A percentile compares a stretch with the other conserved stretches of the same genome.
Evolutionary conservation across 2,888 invertebrate species (phyloP).

Genomic region (Cosmia trapezina): DNA sequence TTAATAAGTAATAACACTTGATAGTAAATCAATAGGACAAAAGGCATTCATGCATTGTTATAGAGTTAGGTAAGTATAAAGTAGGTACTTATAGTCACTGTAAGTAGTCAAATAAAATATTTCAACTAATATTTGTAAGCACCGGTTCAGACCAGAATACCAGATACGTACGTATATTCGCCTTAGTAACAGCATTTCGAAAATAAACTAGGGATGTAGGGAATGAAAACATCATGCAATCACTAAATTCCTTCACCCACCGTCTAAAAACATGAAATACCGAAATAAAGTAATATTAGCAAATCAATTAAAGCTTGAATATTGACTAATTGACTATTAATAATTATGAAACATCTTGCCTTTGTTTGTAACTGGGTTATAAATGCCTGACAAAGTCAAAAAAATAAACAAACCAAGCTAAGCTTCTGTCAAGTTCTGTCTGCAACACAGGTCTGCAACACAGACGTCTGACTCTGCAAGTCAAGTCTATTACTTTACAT

Average conservation of each 20-base stretch:
- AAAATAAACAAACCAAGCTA: too few relatives aligned
- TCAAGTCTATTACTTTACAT: too few relatives aligned
- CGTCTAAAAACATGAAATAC: constrained; percentile 16
- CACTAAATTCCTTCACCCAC: constrained; percentile 14
- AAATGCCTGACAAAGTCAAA: too few relatives aligned
- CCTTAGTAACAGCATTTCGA: constrained; percentile 38
- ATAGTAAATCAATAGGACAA: constrained; percentile 38
- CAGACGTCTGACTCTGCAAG: too few relatives aligned
- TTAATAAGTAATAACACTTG: constrained; percentile 16
- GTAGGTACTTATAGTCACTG: neutral
- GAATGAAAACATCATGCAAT: constrained; percentile 49
- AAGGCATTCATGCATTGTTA: constrained; percentile 37
- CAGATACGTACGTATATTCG: constrained; percentile 55
- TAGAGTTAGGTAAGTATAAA: constrained; percentile 19
- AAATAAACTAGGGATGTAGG: constrained; percentile 31
- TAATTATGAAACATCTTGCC: neutral
- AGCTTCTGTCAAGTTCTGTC: too few relatives aligned
- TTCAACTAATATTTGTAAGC: constrained; percentile 6
- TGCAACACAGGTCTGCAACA: too few relatives aligned
- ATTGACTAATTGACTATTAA: neutral
- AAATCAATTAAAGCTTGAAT: neutral
- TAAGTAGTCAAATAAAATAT: neutral
- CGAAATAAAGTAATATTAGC: constrained; percentile 1
- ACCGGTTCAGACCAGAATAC: constrained; percentile 3
- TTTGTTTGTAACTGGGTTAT: too few relatives aligned